Evolutionary conservation across 2,113 vertebrate species (phyloP), one percentile per base, ranked within the genome.

Genomic region (Gymnorhina tibicen): DNA sequence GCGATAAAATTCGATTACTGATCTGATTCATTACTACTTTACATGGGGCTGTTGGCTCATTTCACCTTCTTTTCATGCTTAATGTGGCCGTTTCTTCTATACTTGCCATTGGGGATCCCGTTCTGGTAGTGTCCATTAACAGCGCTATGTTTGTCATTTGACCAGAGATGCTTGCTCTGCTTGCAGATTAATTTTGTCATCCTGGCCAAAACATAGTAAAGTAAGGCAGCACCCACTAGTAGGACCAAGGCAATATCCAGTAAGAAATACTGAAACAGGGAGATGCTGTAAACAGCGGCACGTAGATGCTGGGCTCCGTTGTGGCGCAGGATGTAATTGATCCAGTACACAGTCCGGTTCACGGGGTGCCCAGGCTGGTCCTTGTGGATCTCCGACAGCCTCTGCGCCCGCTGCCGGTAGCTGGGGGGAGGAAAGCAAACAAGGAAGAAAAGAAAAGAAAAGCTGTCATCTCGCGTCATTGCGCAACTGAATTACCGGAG

Each of bases 341-440:
- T 99, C 99, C 99, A 99, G 96, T 99, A 99, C 23, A 98, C 97
- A 12, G 99, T 99, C 73, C 99, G 98, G 90, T 98, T 98, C 76
- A 99, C 99, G 1, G 99, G 99, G 87, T 99, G 99, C 18, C 98
- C 99, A 0, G 99, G 99, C 89, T 99, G 99, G 97, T 99, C 99
- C 98, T 98, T 99, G 97, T 99, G 99, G 95, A 99, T 99, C 95
- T 98, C 98, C 6, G 99, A 99, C 68, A 99, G 98, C 89, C 98
- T 96, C 74, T 63, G 98, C 18, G 99, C 99, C 83, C 96, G 98
- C 89, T 98, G 98, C 28, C 98, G 98, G 95, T 99, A 99, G 97
- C 99, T 99, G 67, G 4, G 58, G 32, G 42, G 42, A 78, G 35
- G 33, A 41, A n/a, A 91, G 64, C 27, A 44, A 9, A 85, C 15